Percentiles rank a stretch among this genome's conserved stretches.
phyloP scores from a whole-genome alignment of 2,888 invertebrate species.

The Leptinotarsa tumamoca region DNA sequence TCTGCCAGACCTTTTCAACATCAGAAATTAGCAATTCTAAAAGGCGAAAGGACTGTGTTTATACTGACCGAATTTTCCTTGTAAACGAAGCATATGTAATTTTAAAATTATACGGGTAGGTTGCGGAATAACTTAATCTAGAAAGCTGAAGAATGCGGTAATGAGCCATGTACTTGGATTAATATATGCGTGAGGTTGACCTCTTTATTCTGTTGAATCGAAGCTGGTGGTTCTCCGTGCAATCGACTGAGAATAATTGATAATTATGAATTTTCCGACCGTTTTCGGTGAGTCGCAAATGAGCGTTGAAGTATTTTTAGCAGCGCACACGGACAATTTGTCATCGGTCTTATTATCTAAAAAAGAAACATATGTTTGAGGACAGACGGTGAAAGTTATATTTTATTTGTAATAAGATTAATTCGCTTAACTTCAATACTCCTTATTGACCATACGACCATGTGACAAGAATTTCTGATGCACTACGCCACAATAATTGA shows the following conservation, averaged over 20 bases:
- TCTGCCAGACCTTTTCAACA: slow-evolving; percentile 29
- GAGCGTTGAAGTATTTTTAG: no score
- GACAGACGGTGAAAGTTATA: no score
- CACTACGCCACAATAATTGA: no score
- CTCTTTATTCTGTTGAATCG: neutral
- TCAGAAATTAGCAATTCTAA: slow-evolving; percentile 38
- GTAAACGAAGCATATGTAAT: slow-evolving; percentile 33
- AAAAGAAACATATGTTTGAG: no score
- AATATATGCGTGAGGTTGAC: slow-evolving; percentile 5
- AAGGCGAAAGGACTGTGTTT: slow-evolving; percentile 36
- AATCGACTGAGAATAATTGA: neutral
- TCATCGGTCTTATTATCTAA: no score
- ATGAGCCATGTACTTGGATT: slow-evolving; percentile 15
- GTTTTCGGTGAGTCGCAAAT: no score
- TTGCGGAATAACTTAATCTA: slow-evolving; percentile 25
- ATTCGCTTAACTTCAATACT: no score
- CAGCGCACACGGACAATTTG: no score
- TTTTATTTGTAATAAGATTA: no score
- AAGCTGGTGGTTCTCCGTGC: neutral
- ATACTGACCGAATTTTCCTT: slow-evolving; percentile 25
- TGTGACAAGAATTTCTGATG: no score
- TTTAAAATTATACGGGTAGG: slow-evolving; percentile 34
- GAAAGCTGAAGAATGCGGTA: slow-evolving; percentile 21
- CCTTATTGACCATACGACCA: no score
- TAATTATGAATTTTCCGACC: no score